phyloP scores from a whole-genome alignment of 2,113 vertebrate genomes.

The Pantherophis guttatus region DNA sequence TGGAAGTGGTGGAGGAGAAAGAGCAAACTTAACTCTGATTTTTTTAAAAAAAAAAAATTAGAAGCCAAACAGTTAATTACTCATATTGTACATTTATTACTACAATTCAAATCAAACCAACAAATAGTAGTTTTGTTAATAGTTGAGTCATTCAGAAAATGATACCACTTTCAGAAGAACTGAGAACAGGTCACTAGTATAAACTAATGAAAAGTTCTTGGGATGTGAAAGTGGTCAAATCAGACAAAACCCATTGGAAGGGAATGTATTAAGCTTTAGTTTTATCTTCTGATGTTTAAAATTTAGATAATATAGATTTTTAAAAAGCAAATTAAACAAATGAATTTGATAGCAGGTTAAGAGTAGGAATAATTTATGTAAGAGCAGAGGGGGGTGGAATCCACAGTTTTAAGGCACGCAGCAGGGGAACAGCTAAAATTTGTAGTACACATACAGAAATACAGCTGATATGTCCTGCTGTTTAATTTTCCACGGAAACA shows the following conservation, averaged over 20 bases:
- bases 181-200: not conserved
- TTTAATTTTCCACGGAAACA: slow-evolving; percentile 7
- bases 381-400: too few relatives aligned
- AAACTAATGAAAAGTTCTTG: not conserved
- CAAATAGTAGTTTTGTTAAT: not conserved
- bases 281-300: too few relatives aligned
- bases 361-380: not conserved
- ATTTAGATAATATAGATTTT: not conserved
- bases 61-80: not conserved
- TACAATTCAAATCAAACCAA: not conserved
- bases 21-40: not conserved
- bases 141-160: not conserved
- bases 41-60: not conserved
- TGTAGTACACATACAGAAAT: not conserved
- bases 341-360: not conserved
- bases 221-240: not conserved
- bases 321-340: not conserved
- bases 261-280: not conserved
- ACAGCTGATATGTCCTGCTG: not conserved
- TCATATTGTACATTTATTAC: not conserved
- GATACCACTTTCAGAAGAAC: not conserved
- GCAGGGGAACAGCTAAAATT: not conserved
- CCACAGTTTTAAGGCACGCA: not conserved
- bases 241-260: not conserved
- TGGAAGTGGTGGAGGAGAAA: not conserved